phyloP scores from a whole-genome alignment of 92 coral and sea anemone species.

The Paramuricea clavata region DNA sequence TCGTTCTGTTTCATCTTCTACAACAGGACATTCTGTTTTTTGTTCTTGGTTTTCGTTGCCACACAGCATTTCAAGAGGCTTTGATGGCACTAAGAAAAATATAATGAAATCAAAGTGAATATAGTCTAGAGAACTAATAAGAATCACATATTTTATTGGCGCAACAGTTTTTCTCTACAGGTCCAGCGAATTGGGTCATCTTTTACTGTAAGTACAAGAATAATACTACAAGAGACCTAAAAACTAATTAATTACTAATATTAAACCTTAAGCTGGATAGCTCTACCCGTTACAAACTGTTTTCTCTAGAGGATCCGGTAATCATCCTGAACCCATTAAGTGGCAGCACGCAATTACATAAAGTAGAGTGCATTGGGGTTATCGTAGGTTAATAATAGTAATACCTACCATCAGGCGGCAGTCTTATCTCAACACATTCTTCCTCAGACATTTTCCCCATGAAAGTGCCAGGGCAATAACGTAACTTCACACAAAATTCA shows the following conservation, averaged over 20 bases:
- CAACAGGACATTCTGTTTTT: neutral
- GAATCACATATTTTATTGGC: neutral
- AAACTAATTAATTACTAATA: no score
- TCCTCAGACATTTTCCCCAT: neutral
- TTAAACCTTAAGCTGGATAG: no score
- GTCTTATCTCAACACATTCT: neutral
- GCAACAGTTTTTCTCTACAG: neutral
- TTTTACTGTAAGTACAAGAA: no score
- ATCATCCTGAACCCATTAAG: no score
- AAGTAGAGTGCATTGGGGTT: no score
- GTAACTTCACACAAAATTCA: conserved; percentile 2
- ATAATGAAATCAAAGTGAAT: neutral
- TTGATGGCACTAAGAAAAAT: neutral
- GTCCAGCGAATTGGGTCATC: no score
- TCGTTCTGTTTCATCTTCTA: neutral
- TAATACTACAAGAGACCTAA: no score
- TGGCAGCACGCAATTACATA: no score
- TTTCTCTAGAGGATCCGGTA: no score
- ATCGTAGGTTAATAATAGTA: neutral
- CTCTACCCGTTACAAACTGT: no score
- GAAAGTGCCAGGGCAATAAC: neutral
- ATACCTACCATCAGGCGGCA: neutral
- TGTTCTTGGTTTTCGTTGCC: neutral
- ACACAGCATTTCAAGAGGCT: neutral
- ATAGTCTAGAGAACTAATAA: neutral